Percentiles rank a stretch among this genome's conserved stretches.
phyloP scores from a whole-genome alignment of 2,113 vertebrate genomes.

The Lepisosteus osseus region DNA sequence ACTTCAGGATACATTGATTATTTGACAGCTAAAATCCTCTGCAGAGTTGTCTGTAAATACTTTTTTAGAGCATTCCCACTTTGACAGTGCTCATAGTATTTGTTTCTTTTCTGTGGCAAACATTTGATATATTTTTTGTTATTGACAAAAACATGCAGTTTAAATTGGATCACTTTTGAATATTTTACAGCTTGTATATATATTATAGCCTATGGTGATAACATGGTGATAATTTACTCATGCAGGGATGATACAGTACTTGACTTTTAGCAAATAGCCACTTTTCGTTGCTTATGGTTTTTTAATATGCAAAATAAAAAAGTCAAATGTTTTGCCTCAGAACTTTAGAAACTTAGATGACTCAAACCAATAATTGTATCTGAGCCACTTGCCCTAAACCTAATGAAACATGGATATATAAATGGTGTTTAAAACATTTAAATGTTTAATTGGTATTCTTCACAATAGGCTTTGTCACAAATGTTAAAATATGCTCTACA shows the following conservation, averaged over 20 bases:
- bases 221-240: too few relatives aligned
- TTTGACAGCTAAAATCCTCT: not conserved
- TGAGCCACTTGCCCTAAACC: not conserved
- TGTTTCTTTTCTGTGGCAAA: too few relatives aligned
- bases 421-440: not conserved
- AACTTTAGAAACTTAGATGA: not conserved
- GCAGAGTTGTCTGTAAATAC: not conserved
- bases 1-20: not conserved
- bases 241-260: too few relatives aligned
- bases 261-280: too few relatives aligned
- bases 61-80: not conserved
- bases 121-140: not conserved
- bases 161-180: not conserved
- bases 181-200: too few relatives aligned
- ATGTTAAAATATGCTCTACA: not conserved
- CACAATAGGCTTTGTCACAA: not conserved
- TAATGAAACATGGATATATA: conserved; percentile 1
- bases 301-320: too few relatives aligned
- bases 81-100: too few relatives aligned
- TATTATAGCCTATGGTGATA: too few relatives aligned
- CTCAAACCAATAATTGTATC: not conserved
- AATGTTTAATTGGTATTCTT: not conserved
- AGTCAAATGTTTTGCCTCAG: too few relatives aligned
- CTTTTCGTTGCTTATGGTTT: too few relatives aligned
- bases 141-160: not conserved